phyloP scores from a whole-genome alignment of 2,113 vertebrate species.

The Geococcyx californianus region DNA sequence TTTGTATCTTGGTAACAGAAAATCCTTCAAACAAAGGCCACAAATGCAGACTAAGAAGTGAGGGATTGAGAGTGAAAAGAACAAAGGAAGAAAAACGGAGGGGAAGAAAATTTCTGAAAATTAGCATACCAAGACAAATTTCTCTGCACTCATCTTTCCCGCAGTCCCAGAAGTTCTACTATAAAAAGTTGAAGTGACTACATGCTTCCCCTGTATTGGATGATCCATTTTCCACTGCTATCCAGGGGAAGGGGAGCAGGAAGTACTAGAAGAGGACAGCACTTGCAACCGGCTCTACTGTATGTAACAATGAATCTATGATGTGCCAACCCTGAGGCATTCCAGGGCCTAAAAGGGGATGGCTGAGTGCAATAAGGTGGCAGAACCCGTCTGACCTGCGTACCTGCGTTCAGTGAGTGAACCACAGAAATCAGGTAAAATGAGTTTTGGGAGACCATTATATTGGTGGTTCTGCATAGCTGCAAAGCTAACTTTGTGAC shows the following conservation, averaged over 20 bases:
- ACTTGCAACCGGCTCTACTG: not conserved
- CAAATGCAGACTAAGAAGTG: not conserved
- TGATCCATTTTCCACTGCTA: not conserved
- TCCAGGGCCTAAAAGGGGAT: not conserved
- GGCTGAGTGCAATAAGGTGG: not conserved
- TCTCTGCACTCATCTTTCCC: not conserved
- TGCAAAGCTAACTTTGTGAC: not conserved
- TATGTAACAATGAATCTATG: not conserved
- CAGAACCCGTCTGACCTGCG: not conserved
- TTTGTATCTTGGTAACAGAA: not conserved
- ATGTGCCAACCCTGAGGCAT: not conserved
- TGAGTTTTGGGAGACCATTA: not conserved
- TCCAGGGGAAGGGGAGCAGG: not conserved
- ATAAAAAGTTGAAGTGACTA: not conserved
- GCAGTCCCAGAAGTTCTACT: not conserved
- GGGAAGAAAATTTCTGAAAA: not conserved
- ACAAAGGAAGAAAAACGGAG: not conserved
- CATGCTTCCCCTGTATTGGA: not conserved
- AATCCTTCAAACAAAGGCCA: not conserved
- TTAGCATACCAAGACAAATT: not conserved
- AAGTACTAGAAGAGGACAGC: not conserved
- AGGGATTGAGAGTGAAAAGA: not conserved
- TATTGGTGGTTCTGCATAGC: not conserved
- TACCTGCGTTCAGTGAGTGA: rapidly evolving
- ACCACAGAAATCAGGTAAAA: not conserved